Evolutionary conservation across 2,888 invertebrate species (phyloP).

Genomic region (Pharmacophagus antenor): DNA sequence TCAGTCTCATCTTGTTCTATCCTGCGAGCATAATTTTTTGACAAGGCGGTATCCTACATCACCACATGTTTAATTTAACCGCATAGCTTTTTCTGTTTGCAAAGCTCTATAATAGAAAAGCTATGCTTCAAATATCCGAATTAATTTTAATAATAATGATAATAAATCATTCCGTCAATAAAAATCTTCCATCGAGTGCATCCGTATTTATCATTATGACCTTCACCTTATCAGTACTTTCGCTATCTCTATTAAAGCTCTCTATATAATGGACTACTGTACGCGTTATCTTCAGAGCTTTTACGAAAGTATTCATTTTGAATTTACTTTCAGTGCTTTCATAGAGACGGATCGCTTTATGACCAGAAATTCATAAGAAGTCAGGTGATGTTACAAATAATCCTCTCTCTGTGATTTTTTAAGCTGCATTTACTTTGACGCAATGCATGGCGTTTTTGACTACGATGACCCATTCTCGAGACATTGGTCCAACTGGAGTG

Average conservation of each 20-base stretch:
- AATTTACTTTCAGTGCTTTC: slow-evolving; percentile 16
- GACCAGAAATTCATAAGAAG: not conserved
- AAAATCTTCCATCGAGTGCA: slow-evolving; percentile 5
- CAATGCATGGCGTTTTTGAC: slow-evolving; percentile 40
- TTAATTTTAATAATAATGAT: slow-evolving; percentile 4
- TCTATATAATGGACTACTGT: slow-evolving; percentile 71
- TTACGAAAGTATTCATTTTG: slow-evolving; percentile 34
- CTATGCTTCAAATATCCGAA: not conserved
- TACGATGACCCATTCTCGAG: slow-evolving; percentile 35
- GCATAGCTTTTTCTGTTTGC: not conserved
- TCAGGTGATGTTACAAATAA: not conserved
- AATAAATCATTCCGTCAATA: slow-evolving; percentile 8
- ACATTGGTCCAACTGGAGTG: slow-evolving; percentile 45
- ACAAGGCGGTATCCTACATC: no score
- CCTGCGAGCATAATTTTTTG: no score
- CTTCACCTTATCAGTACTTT: slow-evolving; percentile 34
- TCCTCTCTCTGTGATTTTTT: not conserved
- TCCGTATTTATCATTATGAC: slow-evolving; percentile 22
- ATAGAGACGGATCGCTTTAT: not conserved
- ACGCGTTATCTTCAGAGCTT: slow-evolving; percentile 54
- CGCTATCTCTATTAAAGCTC: slow-evolving; percentile 64
- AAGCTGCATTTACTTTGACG: not conserved
- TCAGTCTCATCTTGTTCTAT: no score
- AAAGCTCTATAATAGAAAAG: not conserved
- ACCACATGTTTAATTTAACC: no score